These are phyloP conservation scores for Calliopsis andreniformis DNA, from an alignment of 1,140 invertebrate genomes.

Conservation along the genomic window DNA sequence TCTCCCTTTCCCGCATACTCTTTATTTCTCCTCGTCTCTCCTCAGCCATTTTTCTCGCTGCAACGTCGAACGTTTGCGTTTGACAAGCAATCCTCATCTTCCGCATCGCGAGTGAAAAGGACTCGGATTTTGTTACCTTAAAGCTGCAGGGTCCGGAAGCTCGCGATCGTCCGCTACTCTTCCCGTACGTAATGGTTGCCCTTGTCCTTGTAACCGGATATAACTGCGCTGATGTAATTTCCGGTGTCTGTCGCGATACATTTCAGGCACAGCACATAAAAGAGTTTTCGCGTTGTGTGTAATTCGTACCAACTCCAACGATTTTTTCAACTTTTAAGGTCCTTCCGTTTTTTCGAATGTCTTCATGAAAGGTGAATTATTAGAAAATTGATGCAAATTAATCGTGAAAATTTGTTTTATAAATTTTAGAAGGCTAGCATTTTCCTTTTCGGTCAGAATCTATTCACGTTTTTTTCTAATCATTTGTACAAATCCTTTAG, in stretches of 20 bases:
- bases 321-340: no score
- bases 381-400: no score
- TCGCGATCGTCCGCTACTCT: conserved; percentile 2
- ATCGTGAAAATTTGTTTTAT: no score
- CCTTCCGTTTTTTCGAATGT: no score
- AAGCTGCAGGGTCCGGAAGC: neutral
- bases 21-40: neutral
- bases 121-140: neutral
- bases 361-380: no score
- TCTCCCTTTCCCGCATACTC: neutral
- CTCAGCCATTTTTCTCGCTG: conserved; percentile 30
- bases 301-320: no score
- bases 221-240: conserved; percentile 1
- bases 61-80: conserved; percentile 48
- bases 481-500: no score
- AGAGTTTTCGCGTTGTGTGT: conserved; percentile 2
- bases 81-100: conserved; percentile 39
- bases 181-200: neutral
- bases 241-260: neutral
- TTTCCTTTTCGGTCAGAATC: no score
- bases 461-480: no score
- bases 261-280: neutral
- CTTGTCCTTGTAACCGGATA: conserved; percentile 4
- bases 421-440: no score
- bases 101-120: neutral